phyloP scores from a whole-genome alignment of 2,797 vertebrate species.

The Columba guinea region DNA sequence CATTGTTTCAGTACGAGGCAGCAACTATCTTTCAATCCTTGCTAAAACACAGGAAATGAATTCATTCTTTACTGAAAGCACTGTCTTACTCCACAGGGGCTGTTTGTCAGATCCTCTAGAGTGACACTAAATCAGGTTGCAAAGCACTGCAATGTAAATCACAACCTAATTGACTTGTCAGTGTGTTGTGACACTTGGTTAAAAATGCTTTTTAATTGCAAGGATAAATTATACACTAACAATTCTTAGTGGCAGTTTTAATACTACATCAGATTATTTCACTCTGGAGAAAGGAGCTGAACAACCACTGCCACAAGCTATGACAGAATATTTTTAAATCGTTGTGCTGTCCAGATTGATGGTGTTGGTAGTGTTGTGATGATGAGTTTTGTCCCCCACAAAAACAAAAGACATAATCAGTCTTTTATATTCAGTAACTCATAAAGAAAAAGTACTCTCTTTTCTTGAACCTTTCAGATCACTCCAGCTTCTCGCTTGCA shows the following conservation, averaged over 20 bases:
- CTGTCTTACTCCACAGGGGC: slow-evolving; percentile 51
- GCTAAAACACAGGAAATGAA: slow-evolving; percentile 49
- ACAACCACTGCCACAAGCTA: slow-evolving; percentile 42
- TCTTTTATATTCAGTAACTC: slow-evolving; percentile 50
- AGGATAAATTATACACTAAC: slow-evolving; percentile 83
- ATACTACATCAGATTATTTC: slow-evolving; percentile 73
- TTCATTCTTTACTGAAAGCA: slow-evolving; percentile 62
- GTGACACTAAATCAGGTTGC: slow-evolving; percentile 77
- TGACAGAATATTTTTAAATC: slow-evolving; percentile 40
- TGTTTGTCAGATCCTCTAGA: slow-evolving; percentile 75
- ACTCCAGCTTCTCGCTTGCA: neutral
- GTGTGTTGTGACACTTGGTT: slow-evolving; percentile 82
- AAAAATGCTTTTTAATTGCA: slow-evolving; percentile 85
- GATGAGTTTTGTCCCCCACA: slow-evolving; percentile 30
- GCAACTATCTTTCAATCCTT: slow-evolving; percentile 37
- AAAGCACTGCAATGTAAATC: slow-evolving; percentile 78
- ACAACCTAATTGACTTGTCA: slow-evolving; percentile 83
- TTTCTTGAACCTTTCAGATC: slow-evolving; percentile 39
- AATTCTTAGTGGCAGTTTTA: slow-evolving; percentile 77
- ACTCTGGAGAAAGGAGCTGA: slow-evolving; percentile 44
- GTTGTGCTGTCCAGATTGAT: slow-evolving; percentile 5
- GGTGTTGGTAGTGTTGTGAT: neutral
- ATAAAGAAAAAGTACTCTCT: slow-evolving; percentile 35
- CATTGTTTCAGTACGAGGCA: neutral
- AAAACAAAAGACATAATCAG: slow-evolving; percentile 46